Percentiles rank a stretch among this genome's conserved stretches.
Conservation (phyloP, 2,888 invertebrate genomes). For the Lithosia quadra region DNA sequence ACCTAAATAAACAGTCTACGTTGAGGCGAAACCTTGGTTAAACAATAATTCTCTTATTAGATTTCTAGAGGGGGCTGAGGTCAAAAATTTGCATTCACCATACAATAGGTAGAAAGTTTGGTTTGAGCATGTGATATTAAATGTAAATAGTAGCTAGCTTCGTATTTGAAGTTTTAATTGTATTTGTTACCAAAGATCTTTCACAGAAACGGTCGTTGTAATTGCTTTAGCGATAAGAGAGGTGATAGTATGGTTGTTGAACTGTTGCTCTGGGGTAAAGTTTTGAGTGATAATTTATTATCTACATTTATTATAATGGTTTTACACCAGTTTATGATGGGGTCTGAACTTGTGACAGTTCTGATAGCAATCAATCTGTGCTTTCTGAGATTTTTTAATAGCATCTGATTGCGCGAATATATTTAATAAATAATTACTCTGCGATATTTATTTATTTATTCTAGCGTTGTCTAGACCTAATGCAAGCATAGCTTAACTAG, state of each 20-base stretch:
- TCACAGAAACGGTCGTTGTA: not conserved
- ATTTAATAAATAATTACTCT: too few relatives aligned
- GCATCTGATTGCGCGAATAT: too few relatives aligned
- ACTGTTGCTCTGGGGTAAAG: not conserved
- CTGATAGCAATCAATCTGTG: too few relatives aligned
- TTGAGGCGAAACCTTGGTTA: conserved; percentile 58
- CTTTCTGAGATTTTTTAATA: too few relatives aligned
- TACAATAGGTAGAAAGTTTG: conserved; percentile 28
- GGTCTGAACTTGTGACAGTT: too few relatives aligned
- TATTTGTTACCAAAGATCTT: conserved; percentile 9
- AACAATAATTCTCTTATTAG: conserved; percentile 69
- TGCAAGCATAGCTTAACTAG: too few relatives aligned
- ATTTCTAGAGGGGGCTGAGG: conserved; percentile 47
- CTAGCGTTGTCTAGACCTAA: too few relatives aligned
- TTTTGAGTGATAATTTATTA: not conserved
- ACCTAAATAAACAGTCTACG: conserved; percentile 64
- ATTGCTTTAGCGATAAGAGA: not conserved
- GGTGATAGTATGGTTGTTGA: not conserved
- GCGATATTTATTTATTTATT: too few relatives aligned
- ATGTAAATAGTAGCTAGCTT: conserved; percentile 17
- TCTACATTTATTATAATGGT: too few relatives aligned
- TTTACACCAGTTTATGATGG: too few relatives aligned
- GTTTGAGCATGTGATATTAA: conserved; percentile 25
- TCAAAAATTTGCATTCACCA: conserved; percentile 52
- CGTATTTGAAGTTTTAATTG: conserved; percentile 18